Percentiles rank a stretch among this genome's conserved stretches.
These are phyloP conservation scores for Mus caroli DNA, from an alignment of 2,797 vertebrate species.

Conservation along the genomic window DNA sequence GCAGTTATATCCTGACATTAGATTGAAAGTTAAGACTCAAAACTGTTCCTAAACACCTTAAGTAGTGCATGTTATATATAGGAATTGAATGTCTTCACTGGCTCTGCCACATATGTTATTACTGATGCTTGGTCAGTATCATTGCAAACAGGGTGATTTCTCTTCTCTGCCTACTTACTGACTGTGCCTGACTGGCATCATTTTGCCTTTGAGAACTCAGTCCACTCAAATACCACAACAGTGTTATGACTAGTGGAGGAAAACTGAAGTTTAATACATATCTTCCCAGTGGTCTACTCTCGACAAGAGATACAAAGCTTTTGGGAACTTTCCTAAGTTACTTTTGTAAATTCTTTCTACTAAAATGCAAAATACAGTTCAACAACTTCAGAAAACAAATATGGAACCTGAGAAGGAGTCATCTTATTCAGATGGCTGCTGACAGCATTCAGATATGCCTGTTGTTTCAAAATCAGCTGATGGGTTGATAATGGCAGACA, in stretches of 20 bases:
- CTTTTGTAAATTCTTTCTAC: background rate
- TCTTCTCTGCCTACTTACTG: background rate
- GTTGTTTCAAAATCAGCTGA: slow-evolving; percentile 33
- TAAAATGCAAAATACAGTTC: background rate
- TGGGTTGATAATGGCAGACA: background rate
- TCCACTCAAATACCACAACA: rapidly evolving
- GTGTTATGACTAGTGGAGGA: background rate
- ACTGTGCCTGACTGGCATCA: rapidly evolving
- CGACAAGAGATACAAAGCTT: background rate
- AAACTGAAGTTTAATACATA: background rate
- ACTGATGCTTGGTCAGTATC: background rate
- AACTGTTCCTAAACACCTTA: background rate
- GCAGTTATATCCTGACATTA: background rate
- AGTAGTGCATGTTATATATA: background rate
- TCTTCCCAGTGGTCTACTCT: background rate
- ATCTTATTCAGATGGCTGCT: background rate
- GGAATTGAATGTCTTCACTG: background rate
- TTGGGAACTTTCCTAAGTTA: background rate
- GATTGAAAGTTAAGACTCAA: background rate
- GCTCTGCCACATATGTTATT: background rate
- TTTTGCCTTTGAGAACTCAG: background rate
- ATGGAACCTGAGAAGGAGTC: background rate
- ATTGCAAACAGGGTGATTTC: background rate
- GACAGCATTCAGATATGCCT: background rate
- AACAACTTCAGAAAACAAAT: background rate